phyloP scores from a whole-genome alignment of 2,888 invertebrate genomes.

The Gnatocerus cornutus region DNA sequence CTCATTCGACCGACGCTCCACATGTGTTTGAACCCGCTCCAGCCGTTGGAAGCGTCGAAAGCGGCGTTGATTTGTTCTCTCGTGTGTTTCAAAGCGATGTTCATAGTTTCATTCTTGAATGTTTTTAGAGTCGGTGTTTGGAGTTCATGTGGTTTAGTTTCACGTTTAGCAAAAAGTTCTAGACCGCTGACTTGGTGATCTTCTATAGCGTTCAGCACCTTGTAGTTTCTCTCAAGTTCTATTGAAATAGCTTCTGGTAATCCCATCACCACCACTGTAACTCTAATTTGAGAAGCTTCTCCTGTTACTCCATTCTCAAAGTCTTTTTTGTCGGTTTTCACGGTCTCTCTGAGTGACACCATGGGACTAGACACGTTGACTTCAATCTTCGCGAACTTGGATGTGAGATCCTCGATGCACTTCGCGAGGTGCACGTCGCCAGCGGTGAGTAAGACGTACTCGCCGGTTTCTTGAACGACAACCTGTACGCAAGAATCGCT shows the following conservation, averaged over 20 bases:
- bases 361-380: conserved; percentile 96
- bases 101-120: conserved; percentile 60
- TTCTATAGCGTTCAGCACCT: conserved; percentile 80
- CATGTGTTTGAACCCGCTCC: conserved; percentile 74
- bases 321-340: conserved; percentile 87
- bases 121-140: conserved; percentile 49
- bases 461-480: conserved; percentile 93
- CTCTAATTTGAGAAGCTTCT: conserved; percentile 62
- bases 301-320: conserved; percentile 48
- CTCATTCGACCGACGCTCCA: conserved; percentile 95
- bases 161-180: conserved; percentile 62
- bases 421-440: conserved; percentile 98
- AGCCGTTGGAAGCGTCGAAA: conserved; percentile 73
- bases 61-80: conserved; percentile 76
- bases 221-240: conserved; percentile 81
- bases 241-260: conserved; percentile 82
- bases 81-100: conserved; percentile 58
- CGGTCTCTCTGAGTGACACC: conserved; percentile 96
- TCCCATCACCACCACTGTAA: conserved; percentile 85
- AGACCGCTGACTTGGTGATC: conserved; percentile 64
- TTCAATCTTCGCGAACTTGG: conserved; percentile 87
- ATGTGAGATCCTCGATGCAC: conserved; percentile 92
- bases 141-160: conserved; percentile 57
- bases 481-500: conserved; percentile 96
- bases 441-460: conserved; percentile 94